Base-by-base conservation (phyloP, 2,113 vertebrate species). In the Alosa alosa region DNA sequence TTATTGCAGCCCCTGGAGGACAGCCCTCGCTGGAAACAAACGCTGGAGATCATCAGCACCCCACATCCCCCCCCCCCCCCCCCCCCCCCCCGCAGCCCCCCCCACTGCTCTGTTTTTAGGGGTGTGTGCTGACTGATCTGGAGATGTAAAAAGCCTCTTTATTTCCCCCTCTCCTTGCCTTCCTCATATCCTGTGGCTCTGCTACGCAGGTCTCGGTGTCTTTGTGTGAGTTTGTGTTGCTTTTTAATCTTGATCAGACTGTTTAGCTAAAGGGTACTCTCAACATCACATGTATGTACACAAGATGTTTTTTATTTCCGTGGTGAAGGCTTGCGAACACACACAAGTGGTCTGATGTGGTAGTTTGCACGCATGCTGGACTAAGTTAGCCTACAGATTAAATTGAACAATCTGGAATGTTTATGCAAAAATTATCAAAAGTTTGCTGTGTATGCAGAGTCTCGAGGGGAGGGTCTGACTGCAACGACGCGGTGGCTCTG, bases 391-490 rank as follows among this genome's bases (percentile, higher is more conserved):
- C n/a, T n/a, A n/a, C n/a, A n/a, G n/a, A n/a, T n/a, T n/a, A n/a
- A n/a, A n/a, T n/a, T n/a, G n/a, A n/a, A n/a, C n/a, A n/a, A n/a
- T n/a, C n/a, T n/a, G n/a, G n/a, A n/a, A n/a, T n/a, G n/a, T n/a
- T n/a, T n/a, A n/a, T n/a, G n/a, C n/a, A n/a, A n/a, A n/a, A n/a
- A n/a, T n/a, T n/a, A n/a, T n/a, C n/a, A n/a, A n/a, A n/a, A n/a
- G n/a, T n/a, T n/a, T n/a, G n/a, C n/a, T n/a, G n/a, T n/a, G n/a
- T n/a, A n/a, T n/a, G n/a, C n/a, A n/a, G n/a, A n/a, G n/a, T n/a
- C n/a, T n/a, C n/a, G n/a, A n/a, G n/a, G n/a, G n/a, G 94, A 81
- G 96, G 95, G 88, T 95, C 97, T 20, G 97, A 98, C 83, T 90
- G 93, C 97, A 1, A 92, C 97, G 83, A 96, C 96, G 0, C 96